Base-by-base conservation (phyloP, 2,888 invertebrate species). In the Eristalis tenax region DNA sequence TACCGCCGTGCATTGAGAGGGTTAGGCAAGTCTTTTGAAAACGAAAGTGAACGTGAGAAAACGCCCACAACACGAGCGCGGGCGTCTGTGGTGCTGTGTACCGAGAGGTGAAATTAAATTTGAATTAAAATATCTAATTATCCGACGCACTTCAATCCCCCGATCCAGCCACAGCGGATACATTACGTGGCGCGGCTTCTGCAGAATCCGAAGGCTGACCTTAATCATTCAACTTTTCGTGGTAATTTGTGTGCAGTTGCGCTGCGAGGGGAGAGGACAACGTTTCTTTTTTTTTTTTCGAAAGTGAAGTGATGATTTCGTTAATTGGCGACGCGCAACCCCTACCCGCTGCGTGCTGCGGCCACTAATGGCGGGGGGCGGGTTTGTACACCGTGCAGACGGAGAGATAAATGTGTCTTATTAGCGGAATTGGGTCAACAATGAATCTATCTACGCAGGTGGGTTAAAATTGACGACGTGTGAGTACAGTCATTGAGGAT, bases 391-490 rank as follows among this genome's bases (percentile, higher is more conserved):
- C 63, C 38, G 70, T 64, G 66, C 69, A 66, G 50, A 40, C 18
- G 50, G 18, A 61, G n/a, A 80, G 76, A 75, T 80, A 76, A 80
- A 80, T 84, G 38, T 18, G 35, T 56, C 71, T 81, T 73, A 82
- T 85, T 82, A 81, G 26, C n/a, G 77, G 57, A 85, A 85, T 82
- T 77, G 81, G 85, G 85, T 85, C 85, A 43, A 63, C 64, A 50
- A 73, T 77, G 76, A 71, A 73, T 76, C 76, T 81, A 68, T 69
- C 40, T 59, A 59, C 50, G 40, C 22, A 43, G 22, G 26, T 26
- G 43, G 4, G 32, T 40, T 50, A 6, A 23, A 28, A 26, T 50
- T 23, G 43, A 2, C 35, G 23, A 59, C 59, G 50, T 26, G 59
- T 59, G 59, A 13, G 26, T 38, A 63, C 61, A 43, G 64, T 56